These are phyloP conservation scores for Enteromius radiatus DNA, from an alignment of 2,797 vertebrate species.

Conservation along the genomic window DNA sequence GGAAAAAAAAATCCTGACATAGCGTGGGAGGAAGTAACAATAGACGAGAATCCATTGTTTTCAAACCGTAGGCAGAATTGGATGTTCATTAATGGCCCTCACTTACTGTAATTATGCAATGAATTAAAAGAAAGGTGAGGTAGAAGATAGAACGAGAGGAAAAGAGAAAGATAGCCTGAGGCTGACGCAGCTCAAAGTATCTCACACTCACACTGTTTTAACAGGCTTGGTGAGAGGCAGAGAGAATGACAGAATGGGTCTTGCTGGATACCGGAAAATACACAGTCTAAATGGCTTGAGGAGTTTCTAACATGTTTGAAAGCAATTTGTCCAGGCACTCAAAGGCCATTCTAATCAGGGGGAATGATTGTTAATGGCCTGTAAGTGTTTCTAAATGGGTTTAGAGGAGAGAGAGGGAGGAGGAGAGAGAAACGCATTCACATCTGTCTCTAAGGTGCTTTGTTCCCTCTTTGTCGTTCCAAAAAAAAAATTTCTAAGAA, in stretches of 20 bases:
- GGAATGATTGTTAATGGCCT: conserved; percentile 59
- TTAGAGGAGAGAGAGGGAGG: conserved; percentile 22
- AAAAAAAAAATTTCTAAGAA: conserved; percentile 17
- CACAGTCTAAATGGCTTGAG: conserved; percentile 41
- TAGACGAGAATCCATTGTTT: conserved; percentile 37
- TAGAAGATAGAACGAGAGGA: not conserved
- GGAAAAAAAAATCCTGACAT: conserved; percentile 18
- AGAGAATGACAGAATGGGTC: conserved; percentile 32
- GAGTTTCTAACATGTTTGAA: conserved; percentile 54
- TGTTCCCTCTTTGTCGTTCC: not conserved
- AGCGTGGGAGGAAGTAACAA: conserved; percentile 26
- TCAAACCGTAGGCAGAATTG: conserved; percentile 40
- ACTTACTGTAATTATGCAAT: conserved; percentile 43
- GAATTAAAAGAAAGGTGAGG: conserved; percentile 39
- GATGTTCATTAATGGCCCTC: conserved; percentile 46
- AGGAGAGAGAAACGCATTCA: conserved; percentile 26
- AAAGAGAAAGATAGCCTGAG: conserved; percentile 25
- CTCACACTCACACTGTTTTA: conserved; percentile 26
- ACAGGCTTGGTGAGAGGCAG: conserved; percentile 26
- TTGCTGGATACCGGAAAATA: not conserved
- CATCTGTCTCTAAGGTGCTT: conserved; percentile 21
- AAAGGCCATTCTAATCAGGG: conserved; percentile 50
- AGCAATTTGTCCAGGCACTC: conserved; percentile 58
- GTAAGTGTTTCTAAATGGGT: conserved; percentile 57
- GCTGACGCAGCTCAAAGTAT: conserved; percentile 15